Evolutionary conservation across 2,113 vertebrate genomes (phyloP).

Genomic region (Propithecus coquereli): DNA sequence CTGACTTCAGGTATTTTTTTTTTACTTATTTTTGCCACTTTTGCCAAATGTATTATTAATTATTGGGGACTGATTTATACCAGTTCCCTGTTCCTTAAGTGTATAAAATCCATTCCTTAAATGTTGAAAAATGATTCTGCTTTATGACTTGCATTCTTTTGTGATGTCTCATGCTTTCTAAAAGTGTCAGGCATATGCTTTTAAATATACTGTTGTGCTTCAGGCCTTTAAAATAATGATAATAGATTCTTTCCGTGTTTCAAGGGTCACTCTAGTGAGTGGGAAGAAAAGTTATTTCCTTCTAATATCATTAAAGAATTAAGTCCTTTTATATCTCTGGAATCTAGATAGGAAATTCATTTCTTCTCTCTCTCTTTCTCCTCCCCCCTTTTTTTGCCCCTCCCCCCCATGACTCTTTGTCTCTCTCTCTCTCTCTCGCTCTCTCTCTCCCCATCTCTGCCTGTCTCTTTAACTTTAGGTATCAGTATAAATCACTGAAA

Average conservation of each 20-base stretch:
- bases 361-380: too few species aligned
- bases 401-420: rapidly evolving
- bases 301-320: not conserved
- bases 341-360: not conserved
- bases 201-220: not conserved
- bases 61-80: not conserved
- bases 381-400: rapidly evolving
- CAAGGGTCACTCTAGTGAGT: not conserved
- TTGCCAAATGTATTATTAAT: not conserved
- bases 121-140: not conserved
- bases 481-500: not conserved
- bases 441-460: not conserved
- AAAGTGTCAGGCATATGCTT: not conserved
- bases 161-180: not conserved
- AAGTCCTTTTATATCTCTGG: not conserved
- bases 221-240: slow-evolving; percentile 24
- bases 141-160: slow-evolving; percentile 27
- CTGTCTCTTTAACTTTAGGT: not conserved
- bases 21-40: not conserved
- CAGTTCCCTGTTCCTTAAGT: not conserved
- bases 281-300: slow-evolving; percentile 1
- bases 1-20: not conserved
- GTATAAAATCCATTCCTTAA: slow-evolving; percentile 4
- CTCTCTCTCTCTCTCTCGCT: not conserved
- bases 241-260: slow-evolving; percentile 3